Evolutionary conservation across 1,140 invertebrate genomes (phyloP), one percentile per base, ranked within the genome.

Genomic region (Bicyclus anynana): DNA sequence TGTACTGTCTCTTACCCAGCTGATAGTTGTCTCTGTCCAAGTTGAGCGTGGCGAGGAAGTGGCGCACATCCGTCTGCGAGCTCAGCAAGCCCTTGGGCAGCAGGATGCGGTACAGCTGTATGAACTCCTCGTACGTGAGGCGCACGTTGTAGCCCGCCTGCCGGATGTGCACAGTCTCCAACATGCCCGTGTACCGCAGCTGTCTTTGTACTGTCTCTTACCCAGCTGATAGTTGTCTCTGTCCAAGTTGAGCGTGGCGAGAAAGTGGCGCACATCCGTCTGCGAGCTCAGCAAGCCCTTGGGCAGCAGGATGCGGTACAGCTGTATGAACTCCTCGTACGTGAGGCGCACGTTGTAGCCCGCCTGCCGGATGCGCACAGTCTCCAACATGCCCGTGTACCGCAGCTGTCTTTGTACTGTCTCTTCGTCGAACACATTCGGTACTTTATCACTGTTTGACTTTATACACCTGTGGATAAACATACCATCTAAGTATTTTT

Each of bases 381-480:
- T 99, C 81, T 98, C 97, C 62, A 99, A 77, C 97, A 99, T 99
- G 46, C 97, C 97, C 0, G 97, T 99, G 84, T 99, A 99, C 1
- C 94, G 88, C 23, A 94, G 82, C 59, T 97, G 96, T 42, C 97
- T 90, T 68, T 97, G 94, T n/a, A 99, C 97, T 0, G 97, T 95
- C 55, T 97, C 96, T 66, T 98, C 96, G 80, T 98, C 97, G 89
- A 99, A 98, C 59, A 93, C 92, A 80, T 97, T 97, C 0, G 97
- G 92, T 60, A 95, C 93, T 90, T 98, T 98, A 46, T 97, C 94
- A 48, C 93, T 92, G 84, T 99, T 99, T 21, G 96, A 97, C 83
- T 99, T 99, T 69, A 99, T 98, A 84, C 97, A 99, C 42, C 89
- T 90, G 71, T 40, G 62, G 55, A 65, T 38, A 13, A 46, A 55